phyloP scores from a whole-genome alignment of 2,797 vertebrate genomes.

The Esox lucius region DNA sequence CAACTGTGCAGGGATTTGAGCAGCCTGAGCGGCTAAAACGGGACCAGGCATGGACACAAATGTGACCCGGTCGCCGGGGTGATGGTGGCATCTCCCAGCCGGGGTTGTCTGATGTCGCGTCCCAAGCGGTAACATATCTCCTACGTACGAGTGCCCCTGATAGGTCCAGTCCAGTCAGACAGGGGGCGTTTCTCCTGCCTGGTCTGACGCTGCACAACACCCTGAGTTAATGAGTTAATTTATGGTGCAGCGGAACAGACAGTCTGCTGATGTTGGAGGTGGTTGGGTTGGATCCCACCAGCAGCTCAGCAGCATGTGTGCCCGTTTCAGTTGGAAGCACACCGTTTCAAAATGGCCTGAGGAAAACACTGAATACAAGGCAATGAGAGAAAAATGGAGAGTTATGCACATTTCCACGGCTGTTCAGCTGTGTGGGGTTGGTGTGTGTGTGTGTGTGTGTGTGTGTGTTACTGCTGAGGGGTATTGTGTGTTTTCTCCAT shows the following conservation, averaged over 20 bases:
- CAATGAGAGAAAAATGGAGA: conserved; percentile 2
- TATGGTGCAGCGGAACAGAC: not conserved
- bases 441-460: not conserved
- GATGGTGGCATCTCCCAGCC: too few relatives aligned
- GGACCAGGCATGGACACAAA: too few relatives aligned
- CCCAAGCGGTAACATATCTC: too few relatives aligned
- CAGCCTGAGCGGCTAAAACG: too few relatives aligned
- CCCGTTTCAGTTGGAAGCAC: not conserved
- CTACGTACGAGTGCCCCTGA: too few relatives aligned
- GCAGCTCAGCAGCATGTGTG: not conserved
- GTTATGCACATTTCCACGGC: not conserved
- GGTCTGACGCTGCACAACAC: too few relatives aligned
- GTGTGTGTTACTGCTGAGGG: not conserved
- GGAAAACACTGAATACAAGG: conserved; percentile 6
- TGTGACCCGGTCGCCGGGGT: too few relatives aligned
- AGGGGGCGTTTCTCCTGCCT: too few relatives aligned
- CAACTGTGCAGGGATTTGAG: too few relatives aligned
- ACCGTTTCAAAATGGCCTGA: not conserved
- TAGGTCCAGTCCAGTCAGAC: too few relatives aligned
- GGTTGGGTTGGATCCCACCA: not conserved
- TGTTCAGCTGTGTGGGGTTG: not conserved
- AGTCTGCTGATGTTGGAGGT: conserved; percentile 10
- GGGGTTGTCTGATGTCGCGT: too few relatives aligned
- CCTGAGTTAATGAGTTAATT: not conserved
- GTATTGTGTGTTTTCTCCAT: not conserved